Evolutionary conservation across 2,888 invertebrate species (phyloP).

Genomic region (Sphinx pinastri): DNA sequence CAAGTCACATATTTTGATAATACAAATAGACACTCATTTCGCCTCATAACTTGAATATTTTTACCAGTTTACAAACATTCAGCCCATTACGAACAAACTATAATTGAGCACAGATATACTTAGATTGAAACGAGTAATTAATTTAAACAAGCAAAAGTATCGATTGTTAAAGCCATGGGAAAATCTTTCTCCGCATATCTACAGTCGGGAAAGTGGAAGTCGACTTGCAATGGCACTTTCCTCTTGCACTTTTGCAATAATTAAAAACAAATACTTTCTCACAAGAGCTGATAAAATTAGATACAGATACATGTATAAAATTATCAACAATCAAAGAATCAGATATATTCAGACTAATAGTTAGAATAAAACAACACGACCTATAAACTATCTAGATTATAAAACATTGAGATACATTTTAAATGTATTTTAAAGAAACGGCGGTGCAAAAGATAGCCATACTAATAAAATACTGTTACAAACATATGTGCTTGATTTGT

Average conservation of each 20-base stretch:
- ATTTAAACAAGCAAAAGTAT: conserved; percentile 26
- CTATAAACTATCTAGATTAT: too few species aligned
- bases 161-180: conserved; percentile 30
- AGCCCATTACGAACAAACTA: too few species aligned
- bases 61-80: too few species aligned
- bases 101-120: conserved; percentile 9
- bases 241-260: conserved; percentile 41
- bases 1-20: too few species aligned
- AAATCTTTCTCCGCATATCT: conserved; percentile 47
- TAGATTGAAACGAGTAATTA: conserved; percentile 2
- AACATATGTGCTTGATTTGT: conserved; percentile 20
- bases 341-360: too few species aligned
- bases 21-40: too few species aligned
- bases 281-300: neutral
- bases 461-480: conserved; percentile 1
- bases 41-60: too few species aligned
- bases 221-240: conserved; percentile 35
- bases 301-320: neutral
- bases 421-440: neutral
- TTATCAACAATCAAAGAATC: too few species aligned
- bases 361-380: too few species aligned
- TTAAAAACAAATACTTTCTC: conserved; percentile 39
- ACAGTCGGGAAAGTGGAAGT: conserved; percentile 46
- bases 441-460: neutral
- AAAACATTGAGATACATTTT: neutral